phyloP scores from a whole-genome alignment of 1,140 invertebrate genomes.

The Habropoda laboriosa region DNA sequence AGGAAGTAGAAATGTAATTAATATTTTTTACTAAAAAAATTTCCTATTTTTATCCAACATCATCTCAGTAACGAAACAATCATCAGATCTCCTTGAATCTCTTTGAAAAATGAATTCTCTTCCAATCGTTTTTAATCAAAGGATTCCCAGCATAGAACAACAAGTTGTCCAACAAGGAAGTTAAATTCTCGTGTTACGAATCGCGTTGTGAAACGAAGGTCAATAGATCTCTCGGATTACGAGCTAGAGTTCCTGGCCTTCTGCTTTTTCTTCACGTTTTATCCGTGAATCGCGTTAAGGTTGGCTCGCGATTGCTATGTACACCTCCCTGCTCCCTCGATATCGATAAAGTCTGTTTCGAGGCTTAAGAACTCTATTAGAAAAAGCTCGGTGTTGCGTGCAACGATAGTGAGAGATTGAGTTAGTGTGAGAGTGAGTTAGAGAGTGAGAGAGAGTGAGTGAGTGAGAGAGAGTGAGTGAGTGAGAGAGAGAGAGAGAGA shows the following conservation, averaged over 20 bases:
- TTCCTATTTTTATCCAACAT: neutral
- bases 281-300: neutral
- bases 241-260: neutral
- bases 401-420: no score
- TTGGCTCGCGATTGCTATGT: neutral
- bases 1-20: no score
- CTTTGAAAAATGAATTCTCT: neutral
- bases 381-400: conserved; percentile 24
- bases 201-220: neutral
- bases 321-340: neutral
- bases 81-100: neutral
- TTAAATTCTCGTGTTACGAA: neutral
- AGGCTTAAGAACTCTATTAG: conserved; percentile 1
- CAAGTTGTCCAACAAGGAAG: neutral
- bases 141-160: neutral
- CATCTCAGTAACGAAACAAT: neutral
- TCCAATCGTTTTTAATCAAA: neutral
- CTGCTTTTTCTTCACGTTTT: neutral
- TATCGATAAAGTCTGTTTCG: conserved; percentile 12
- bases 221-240: conserved; percentile 11
- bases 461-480: no score
- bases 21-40: neutral
- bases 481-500: no score
- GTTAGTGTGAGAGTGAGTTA: no score
- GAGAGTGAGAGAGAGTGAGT: no score